phyloP scores from a whole-genome alignment of 2,888 invertebrate genomes.

The Leucozona laternaria region DNA sequence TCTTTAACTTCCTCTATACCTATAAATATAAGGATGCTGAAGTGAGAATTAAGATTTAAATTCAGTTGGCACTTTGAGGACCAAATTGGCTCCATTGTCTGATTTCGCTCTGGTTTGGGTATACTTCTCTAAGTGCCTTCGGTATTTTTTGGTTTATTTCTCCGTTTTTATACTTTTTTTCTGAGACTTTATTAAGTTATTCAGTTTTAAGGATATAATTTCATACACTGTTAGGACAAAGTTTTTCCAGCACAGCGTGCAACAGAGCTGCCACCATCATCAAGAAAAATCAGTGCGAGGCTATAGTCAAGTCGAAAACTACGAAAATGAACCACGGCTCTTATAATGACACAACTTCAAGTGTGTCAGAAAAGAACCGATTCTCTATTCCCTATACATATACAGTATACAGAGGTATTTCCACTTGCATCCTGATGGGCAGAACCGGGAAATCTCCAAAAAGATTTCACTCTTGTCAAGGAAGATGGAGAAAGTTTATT shows the following conservation, averaged over 20 bases:
- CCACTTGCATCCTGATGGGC: conserved; percentile 34
- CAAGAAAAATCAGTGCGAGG: conserved; percentile 35
- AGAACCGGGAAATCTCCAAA: conserved; percentile 53
- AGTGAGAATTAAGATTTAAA: conserved; percentile 60
- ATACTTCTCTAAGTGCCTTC: conserved; percentile 33
- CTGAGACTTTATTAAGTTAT: conserved; percentile 68
- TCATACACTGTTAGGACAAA: conserved; percentile 67
- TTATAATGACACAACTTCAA: conserved; percentile 72
- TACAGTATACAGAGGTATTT: conserved; percentile 6
- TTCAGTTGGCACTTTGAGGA: conserved; percentile 55
- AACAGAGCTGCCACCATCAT: conserved; percentile 62
- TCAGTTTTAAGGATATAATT: conserved; percentile 73
- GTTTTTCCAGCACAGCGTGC: conserved; percentile 66
- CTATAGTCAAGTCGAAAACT: conserved; percentile 31
- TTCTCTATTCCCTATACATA: not conserved
- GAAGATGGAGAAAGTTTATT: conserved; percentile 45
- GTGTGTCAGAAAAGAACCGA: conserved; percentile 47
- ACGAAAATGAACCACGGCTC: conserved; percentile 73
- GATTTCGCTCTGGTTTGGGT: conserved; percentile 41
- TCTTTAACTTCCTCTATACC: not conserved
- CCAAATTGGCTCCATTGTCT: conserved; percentile 67
- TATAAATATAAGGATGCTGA: not conserved
- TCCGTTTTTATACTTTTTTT: not conserved
- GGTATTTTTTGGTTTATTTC: conserved; percentile 13
- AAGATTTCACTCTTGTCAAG: conserved; percentile 58